Base-by-base conservation (phyloP, 1,140 invertebrate species). In the Sycophaga agraensis region DNA sequence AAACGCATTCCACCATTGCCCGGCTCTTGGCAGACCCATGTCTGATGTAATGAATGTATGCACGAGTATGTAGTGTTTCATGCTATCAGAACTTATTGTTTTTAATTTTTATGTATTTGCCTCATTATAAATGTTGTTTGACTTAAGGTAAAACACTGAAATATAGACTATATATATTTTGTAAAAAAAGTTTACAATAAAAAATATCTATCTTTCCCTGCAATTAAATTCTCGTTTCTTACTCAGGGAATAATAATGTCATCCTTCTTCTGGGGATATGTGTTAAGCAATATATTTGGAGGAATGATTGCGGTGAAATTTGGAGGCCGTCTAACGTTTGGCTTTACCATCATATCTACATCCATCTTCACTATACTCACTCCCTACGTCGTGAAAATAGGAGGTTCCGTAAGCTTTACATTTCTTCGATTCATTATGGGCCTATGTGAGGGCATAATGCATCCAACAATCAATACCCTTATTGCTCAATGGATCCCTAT, bases 161-260 rank as follows among this genome's bases (percentile, higher is more conserved):
- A n/a, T n/a, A n/a, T n/a, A n/a, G n/a, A n/a, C n/a, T n/a, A n/a
- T n/a, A n/a, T n/a, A n/a, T n/a, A n/a, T n/a, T n/a, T n/a, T n/a
- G n/a, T n/a, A n/a, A n/a, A n/a, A n/a, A n/a, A n/a, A n/a, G n/a
- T n/a, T n/a, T n/a, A n/a, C n/a, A n/a, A n/a, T n/a, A n/a, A n/a
- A n/a, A n/a, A n/a, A n/a, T n/a, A n/a, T n/a, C n/a, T n/a, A n/a
- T n/a, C n/a, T n/a, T n/a, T n/a, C n/a, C n/a, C n/a, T n/a, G n/a
- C n/a, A n/a, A n/a, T n/a, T n/a, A n/a, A n/a, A n/a, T n/a, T n/a
- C n/a, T n/a, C n/a, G n/a, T n/a, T n/a, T 42, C 19, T n/a, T 39
- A 6, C n/a, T 8, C 83, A 86, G 56, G 56, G 56, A 1, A 58
- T 58, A 17, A 49, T 58, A 14, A 34, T 58, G 5, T 58, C 56